A percentile compares a stretch with the other conserved stretches of the same genome.
phyloP scores from a whole-genome alignment of 2,888 invertebrate genomes.

The Diaperis boleti region DNA sequence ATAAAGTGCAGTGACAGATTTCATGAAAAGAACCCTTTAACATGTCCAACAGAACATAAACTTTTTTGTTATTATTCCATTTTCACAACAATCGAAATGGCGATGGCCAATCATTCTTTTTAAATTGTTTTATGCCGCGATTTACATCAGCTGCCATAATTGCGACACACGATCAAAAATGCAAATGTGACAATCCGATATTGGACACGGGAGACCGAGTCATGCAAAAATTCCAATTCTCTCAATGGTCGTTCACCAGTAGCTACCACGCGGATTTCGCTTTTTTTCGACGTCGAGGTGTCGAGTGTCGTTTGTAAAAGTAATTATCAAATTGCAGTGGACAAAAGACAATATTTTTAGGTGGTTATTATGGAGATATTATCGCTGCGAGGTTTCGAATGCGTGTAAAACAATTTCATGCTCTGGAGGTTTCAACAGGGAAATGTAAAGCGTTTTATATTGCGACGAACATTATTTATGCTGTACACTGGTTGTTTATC shows the following conservation, averaged over 20 bases:
- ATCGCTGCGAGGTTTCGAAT: neutral
- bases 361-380: neutral
- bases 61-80: slow-evolving; percentile 10
- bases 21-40: no score
- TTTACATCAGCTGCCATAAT: slow-evolving; percentile 32
- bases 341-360: neutral
- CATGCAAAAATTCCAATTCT: slow-evolving; percentile 29
- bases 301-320: no score
- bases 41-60: no score
- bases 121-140: slow-evolving; percentile 33
- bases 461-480: neutral
- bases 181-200: slow-evolving; percentile 31
- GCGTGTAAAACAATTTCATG: neutral
- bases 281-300: neutral
- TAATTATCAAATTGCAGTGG: neutral
- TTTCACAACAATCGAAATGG: slow-evolving; percentile 5
- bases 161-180: slow-evolving; percentile 26
- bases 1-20: no score
- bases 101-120: slow-evolving; percentile 31
- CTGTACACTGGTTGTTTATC: neutral
- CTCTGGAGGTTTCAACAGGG: neutral
- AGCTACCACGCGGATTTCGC: neutral
- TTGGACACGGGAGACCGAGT: slow-evolving; percentile 23
- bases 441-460: neutral
- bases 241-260: neutral